These are phyloP conservation scores for Eulacestoma nigropectus DNA, from an alignment of 2,113 vertebrate genomes.

Conservation along the genomic window DNA sequence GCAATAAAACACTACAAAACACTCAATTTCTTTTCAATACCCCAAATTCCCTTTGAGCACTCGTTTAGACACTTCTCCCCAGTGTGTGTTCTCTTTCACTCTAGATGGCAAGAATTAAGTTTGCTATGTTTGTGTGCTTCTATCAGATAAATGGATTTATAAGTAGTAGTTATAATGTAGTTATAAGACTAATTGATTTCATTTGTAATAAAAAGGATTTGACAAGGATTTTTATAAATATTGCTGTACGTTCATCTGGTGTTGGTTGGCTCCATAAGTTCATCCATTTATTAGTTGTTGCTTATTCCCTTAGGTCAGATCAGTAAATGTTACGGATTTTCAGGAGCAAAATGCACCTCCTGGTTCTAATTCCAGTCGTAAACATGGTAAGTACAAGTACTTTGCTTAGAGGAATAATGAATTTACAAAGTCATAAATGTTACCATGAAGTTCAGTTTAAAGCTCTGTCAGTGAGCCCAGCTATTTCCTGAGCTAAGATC, in stretches of 20 bases:
- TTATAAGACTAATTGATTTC: not conserved
- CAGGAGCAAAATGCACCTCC: not conserved
- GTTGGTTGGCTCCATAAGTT: not conserved
- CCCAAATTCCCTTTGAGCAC: not conserved
- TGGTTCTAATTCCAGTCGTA: not conserved
- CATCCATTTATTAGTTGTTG: not conserved
- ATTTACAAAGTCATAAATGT: not conserved
- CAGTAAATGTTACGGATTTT: not conserved
- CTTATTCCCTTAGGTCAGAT: constrained; percentile 12
- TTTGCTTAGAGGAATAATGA: not conserved
- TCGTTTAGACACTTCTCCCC: not conserved
- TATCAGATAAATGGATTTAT: not conserved
- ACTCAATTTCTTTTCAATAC: not conserved
- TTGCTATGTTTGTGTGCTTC: not conserved
- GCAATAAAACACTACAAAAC: not conserved
- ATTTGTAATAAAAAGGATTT: not conserved
- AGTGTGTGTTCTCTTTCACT: not conserved
- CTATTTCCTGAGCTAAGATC: not conserved
- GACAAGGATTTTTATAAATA: not conserved
- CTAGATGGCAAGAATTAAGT: not conserved
- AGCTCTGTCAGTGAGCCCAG: not conserved
- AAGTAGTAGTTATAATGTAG: too few relatives aligned
- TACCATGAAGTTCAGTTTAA: not conserved
- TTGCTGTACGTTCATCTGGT: not conserved
- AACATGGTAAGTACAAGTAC: not conserved